phyloP scores from a whole-genome alignment of 2,113 vertebrate species.

The Paradoxurus hermaphroditus region DNA sequence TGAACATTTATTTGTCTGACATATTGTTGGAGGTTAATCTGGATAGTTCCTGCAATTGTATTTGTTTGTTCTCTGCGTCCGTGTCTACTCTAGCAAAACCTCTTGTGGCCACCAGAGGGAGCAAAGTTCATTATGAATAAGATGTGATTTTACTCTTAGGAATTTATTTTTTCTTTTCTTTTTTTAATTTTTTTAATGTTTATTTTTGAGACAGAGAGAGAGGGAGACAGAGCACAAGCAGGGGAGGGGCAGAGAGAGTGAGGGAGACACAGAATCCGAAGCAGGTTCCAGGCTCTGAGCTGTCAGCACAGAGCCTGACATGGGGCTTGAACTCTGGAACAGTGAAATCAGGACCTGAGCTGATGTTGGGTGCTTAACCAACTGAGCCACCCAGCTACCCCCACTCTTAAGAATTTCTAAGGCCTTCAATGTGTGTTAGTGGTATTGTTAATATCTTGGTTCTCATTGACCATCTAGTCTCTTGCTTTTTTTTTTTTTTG shows the following conservation, averaged over 20 bases:
- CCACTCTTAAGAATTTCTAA: neutral
- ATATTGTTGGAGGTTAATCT: neutral
- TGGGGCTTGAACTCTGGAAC: no score
- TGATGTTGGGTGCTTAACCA: no score
- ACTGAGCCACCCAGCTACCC: no score
- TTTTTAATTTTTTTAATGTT: no score
- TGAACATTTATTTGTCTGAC: neutral
- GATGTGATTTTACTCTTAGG: neutral
- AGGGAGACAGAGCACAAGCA: no score
- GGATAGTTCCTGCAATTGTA: neutral
- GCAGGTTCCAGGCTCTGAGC: no score
- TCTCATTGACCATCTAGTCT: neutral
- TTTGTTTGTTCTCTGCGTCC: neutral
- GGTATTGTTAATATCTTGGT: constrained; percentile 14
- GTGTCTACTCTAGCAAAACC: neutral
- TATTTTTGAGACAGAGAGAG: no score
- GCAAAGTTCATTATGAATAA: constrained; percentile 74
- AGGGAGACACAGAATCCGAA: no score
- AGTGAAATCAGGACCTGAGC: no score
- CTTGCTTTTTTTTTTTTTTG: neutral
- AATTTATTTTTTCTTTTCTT: no score
- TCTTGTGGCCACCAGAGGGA: constrained; percentile 81
- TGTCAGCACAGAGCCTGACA: no score
- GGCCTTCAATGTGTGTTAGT: neutral
- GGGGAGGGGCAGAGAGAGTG: no score